Conservation (phyloP, 1,140 invertebrate species). For the Cherax destructor region DNA sequence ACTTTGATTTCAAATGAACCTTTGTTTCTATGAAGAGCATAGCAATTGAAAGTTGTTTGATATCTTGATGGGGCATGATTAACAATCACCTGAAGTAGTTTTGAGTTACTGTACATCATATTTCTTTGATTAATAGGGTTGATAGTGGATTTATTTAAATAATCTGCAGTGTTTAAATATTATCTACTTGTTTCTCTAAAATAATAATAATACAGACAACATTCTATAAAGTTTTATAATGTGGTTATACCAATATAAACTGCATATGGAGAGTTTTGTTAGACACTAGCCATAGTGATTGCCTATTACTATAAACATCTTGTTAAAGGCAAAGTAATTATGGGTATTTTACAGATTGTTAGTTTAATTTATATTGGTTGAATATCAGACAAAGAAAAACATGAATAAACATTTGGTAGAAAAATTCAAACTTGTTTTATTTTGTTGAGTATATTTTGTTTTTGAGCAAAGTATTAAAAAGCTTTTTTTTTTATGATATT, state of each 20-base stretch:
- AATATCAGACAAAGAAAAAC: too few species aligned
- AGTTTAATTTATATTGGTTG: too few species aligned
- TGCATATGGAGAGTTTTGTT: background rate
- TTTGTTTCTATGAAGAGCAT: background rate
- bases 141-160: background rate
- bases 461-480: too few species aligned
- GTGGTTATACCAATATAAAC: background rate
- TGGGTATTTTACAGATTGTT: too few species aligned
- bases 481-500: too few species aligned
- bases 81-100: background rate
- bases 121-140: background rate
- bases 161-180: too few species aligned
- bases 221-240: background rate
- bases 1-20: background rate
- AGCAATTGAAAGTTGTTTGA: background rate
- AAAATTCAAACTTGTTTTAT: background rate
- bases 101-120: background rate
- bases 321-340: too few species aligned
- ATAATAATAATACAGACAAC: too few species aligned
- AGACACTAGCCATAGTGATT: too few species aligned
- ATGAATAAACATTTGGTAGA: background rate
- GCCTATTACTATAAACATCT: too few species aligned
- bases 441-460: too few species aligned
- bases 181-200: too few species aligned
- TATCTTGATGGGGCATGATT: background rate